Percentiles rank a stretch among this genome's conserved stretches.
These are phyloP conservation scores for Synanthedon vespiformis DNA, from an alignment of 2,888 invertebrate species.

Conservation along the genomic window DNA sequence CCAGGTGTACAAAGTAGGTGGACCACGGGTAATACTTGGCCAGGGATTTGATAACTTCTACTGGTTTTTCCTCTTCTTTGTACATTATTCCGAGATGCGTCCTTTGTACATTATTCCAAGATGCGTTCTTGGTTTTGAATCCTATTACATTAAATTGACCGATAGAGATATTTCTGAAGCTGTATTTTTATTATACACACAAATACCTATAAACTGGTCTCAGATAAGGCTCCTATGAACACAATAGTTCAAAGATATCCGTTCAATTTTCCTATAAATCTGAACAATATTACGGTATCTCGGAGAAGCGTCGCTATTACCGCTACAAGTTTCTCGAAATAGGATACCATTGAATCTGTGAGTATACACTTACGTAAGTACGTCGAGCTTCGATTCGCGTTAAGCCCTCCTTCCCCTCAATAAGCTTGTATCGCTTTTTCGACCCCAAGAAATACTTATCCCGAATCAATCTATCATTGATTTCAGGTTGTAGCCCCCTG, in stretches of 20 bases:
- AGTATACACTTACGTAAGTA: neutral
- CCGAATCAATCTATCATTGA: constrained; percentile 19
- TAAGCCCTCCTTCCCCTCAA: neutral
- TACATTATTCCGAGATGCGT: no score
- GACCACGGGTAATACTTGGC: no score
- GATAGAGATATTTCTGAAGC: no score
- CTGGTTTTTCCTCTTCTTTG: no score
- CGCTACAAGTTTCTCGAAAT: neutral
- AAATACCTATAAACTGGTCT: no score
- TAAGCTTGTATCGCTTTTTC: neutral
- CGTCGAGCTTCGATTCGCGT: neutral
- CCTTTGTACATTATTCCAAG: no score
- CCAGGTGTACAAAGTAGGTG: no score
- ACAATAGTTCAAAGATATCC: neutral
- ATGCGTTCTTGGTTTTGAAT: no score
- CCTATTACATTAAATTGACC: no score
- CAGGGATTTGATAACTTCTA: no score
- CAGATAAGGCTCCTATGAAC: no score
- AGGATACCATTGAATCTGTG: neutral
- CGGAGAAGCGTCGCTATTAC: neutral
- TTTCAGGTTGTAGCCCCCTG: constrained; percentile 19
- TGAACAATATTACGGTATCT: neutral
- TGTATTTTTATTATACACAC: no score
- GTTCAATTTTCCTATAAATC: neutral
- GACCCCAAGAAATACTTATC: constrained; percentile 2